phyloP scores from a whole-genome alignment of 2,113 vertebrate genomes.

The Bathybates hornii region DNA sequence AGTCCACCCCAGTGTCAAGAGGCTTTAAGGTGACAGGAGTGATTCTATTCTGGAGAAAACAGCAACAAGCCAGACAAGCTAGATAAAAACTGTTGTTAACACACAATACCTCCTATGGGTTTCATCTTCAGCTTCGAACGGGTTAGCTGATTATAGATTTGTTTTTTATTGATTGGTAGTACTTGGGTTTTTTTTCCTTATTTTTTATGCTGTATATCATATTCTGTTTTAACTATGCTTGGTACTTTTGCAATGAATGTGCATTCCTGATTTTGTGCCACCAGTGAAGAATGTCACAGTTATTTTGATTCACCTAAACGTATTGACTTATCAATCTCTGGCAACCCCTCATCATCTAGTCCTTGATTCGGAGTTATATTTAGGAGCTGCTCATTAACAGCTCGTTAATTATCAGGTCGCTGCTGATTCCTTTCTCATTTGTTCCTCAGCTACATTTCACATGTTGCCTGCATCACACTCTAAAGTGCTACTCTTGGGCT shows the following conservation, averaged over 20 bases:
- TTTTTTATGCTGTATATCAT: neutral
- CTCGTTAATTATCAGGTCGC: neutral
- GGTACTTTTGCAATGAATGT: neutral
- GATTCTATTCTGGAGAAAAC: conserved; percentile 28
- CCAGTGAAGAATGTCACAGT: neutral
- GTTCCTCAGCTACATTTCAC: neutral
- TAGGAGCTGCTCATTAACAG: neutral
- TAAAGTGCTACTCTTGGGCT: neutral
- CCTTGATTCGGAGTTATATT: neutral
- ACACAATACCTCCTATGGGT: neutral
- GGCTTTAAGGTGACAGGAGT: conserved; percentile 47
- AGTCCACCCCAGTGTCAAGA: conserved; percentile 48
- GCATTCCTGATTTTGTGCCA: neutral
- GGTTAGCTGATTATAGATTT: neutral
- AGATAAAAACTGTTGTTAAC: neutral
- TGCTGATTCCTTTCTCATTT: neutral
- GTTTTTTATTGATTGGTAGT: neutral
- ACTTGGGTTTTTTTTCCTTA: neutral
- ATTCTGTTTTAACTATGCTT: neutral
- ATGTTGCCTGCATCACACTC: neutral
- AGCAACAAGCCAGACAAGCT: conserved; percentile 7
- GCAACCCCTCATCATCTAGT: neutral
- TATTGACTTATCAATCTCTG: neutral
- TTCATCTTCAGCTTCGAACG: neutral
- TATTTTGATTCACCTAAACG: neutral